phyloP scores from a whole-genome alignment of 2,888 invertebrate genomes.

The Hypercompe scribonia region DNA sequence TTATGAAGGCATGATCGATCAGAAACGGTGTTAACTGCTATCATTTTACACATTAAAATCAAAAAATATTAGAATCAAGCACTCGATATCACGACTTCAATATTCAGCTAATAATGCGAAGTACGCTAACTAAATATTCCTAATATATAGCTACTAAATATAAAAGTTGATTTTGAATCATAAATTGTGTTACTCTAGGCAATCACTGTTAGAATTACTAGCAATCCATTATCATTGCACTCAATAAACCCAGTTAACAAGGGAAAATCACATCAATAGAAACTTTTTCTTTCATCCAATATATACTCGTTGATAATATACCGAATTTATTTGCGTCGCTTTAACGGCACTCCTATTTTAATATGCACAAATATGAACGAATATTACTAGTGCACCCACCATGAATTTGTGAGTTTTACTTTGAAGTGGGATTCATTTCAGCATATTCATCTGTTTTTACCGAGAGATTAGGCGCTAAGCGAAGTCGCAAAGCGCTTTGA shows the following conservation, averaged over 20 bases:
- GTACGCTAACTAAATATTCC: background rate
- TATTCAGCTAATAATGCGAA: background rate
- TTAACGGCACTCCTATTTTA: background rate
- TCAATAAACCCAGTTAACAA: background rate
- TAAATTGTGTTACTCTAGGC: background rate
- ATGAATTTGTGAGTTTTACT: background rate
- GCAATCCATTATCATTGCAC: background rate
- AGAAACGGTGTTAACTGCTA: background rate
- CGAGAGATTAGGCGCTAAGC: conserved; percentile 19
- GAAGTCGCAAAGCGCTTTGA: conserved; percentile 4
- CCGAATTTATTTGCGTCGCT: background rate
- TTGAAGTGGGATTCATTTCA: conserved; percentile 17
- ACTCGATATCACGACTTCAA: too few species aligned
- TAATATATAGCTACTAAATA: background rate
- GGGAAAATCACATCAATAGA: background rate
- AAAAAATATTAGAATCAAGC: too few species aligned
- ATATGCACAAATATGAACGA: background rate
- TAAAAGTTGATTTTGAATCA: background rate
- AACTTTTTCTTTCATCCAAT: background rate
- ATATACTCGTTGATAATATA: too few species aligned
- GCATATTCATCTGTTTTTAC: conserved; percentile 13
- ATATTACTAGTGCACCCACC: background rate
- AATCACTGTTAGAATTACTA: background rate
- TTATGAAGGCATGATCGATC: too few species aligned
- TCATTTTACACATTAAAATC: background rate